Conservation (phyloP, 1,140 invertebrate genomes). For the Cecropterus lyciades region DNA sequence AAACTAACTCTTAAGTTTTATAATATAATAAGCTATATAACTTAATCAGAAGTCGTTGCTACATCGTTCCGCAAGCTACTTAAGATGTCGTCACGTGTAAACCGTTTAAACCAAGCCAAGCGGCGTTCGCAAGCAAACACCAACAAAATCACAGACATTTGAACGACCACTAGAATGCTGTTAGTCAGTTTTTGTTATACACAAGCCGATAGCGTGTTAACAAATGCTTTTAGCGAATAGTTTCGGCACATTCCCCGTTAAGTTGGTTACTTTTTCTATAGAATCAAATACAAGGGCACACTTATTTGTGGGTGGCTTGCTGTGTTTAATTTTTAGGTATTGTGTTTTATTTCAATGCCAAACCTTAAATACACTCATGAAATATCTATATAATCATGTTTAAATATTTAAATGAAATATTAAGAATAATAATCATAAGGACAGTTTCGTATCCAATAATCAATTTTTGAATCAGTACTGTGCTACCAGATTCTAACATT, state of each 20-base stretch:
- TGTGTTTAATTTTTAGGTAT: neutral
- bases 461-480: too few relatives aligned
- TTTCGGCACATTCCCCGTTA: constrained; percentile 31
- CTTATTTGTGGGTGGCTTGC: neutral
- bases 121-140: constrained; percentile 18
- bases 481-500: too few relatives aligned
- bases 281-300: constrained; percentile 17
- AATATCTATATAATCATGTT: too few relatives aligned
- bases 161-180: constrained; percentile 47
- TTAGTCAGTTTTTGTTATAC: constrained; percentile 53
- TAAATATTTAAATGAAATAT: too few relatives aligned
- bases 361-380: too few relatives aligned
- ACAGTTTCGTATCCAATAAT: too few relatives aligned
- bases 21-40: too few relatives aligned
- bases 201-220: constrained; percentile 54
- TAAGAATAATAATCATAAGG: too few relatives aligned
- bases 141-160: constrained; percentile 49
- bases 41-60: too few relatives aligned
- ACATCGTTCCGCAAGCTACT: neutral
- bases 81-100: constrained; percentile 22
- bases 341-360: too few relatives aligned
- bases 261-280: constrained; percentile 31
- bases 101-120: constrained; percentile 11
- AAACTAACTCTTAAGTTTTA: too few relatives aligned
- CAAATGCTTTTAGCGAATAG: constrained; percentile 49